phyloP scores from a whole-genome alignment of 37 sponge, comb jelly and placozoan genomes.

The Bolinopsis microptera region DNA sequence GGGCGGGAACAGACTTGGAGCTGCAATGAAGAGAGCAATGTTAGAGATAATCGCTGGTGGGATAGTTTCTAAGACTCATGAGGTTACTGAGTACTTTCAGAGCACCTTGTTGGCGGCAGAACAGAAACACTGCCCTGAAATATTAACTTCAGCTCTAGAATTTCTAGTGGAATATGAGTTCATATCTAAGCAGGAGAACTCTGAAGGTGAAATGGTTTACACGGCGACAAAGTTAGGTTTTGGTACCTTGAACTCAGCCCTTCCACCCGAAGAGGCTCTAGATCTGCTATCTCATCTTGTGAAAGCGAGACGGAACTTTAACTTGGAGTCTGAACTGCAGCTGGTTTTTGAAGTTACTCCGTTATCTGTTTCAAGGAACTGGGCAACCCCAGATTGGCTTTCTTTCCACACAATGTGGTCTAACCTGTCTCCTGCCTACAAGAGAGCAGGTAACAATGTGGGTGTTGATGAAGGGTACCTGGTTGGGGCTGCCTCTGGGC shows the following conservation, averaged over 20 bases:
- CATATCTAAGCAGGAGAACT: constrained; percentile 42
- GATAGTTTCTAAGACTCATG: constrained; percentile 68
- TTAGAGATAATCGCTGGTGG: constrained; percentile 90
- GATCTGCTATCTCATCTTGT: constrained; percentile 84
- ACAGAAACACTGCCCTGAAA: background rate
- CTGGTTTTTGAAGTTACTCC: constrained; percentile 84
- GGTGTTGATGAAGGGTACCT: constrained; percentile 90
- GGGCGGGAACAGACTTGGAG: background rate
- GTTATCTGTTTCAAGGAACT: constrained; percentile 61
- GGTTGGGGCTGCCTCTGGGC: constrained; percentile 75
- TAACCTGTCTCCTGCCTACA: constrained; percentile 78
- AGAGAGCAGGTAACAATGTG: constrained; percentile 81
- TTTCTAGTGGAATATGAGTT: constrained; percentile 86
- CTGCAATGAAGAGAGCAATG: constrained; percentile 88
- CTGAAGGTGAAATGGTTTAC: constrained; percentile 63
- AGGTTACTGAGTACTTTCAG: constrained; percentile 72
- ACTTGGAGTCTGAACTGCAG: constrained; percentile 96
- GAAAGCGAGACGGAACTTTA: constrained; percentile 82
- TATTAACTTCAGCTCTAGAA: constrained; percentile 65
- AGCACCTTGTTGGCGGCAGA: constrained; percentile 90
- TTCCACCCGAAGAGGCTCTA: constrained; percentile 90
- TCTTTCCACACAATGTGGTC: constrained; percentile 80
- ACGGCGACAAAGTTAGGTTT: constrained; percentile 87
- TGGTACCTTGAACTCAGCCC: constrained; percentile 90
- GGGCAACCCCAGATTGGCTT: constrained; percentile 86